phyloP scores from a whole-genome alignment of 2,888 invertebrate genomes.

The Abrostola tripartita region DNA sequence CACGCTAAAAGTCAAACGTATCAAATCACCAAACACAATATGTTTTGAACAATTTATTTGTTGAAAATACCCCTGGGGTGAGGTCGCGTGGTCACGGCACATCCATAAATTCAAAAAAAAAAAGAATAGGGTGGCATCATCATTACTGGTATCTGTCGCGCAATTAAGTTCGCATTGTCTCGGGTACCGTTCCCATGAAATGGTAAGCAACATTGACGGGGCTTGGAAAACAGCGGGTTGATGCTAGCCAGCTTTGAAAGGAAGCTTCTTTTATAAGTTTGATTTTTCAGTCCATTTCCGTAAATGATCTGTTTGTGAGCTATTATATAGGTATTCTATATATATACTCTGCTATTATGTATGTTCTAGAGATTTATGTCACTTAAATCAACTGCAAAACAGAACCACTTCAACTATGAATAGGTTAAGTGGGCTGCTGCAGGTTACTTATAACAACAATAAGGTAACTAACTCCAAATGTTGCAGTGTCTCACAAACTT shows the following conservation, averaged over 20 bases:
- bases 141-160: constrained; percentile 84
- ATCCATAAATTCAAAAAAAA: constrained; percentile 76
- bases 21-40: constrained; percentile 80
- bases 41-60: constrained; percentile 83
- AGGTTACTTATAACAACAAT: no score
- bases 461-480: no score
- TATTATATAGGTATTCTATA: no score
- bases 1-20: constrained; percentile 77
- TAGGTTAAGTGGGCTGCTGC: no score
- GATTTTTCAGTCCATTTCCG: neutral
- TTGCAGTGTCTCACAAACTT: no score
- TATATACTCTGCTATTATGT: no score
- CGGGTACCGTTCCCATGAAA: constrained; percentile 84
- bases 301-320: no score
- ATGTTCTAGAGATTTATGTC: no score
- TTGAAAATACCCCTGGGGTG: constrained; percentile 78
- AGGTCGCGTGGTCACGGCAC: constrained; percentile 77
- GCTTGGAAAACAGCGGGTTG: constrained; percentile 34
- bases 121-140: constrained; percentile 68
- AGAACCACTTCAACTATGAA: no score
- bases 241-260: neutral
- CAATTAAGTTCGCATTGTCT: constrained; percentile 86
- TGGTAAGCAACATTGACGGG: constrained; percentile 57
- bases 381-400: no score
- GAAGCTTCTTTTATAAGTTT: neutral